Evolutionary conservation across 2,113 vertebrate genomes (phyloP).

Genomic region (Penelope pileata): DNA sequence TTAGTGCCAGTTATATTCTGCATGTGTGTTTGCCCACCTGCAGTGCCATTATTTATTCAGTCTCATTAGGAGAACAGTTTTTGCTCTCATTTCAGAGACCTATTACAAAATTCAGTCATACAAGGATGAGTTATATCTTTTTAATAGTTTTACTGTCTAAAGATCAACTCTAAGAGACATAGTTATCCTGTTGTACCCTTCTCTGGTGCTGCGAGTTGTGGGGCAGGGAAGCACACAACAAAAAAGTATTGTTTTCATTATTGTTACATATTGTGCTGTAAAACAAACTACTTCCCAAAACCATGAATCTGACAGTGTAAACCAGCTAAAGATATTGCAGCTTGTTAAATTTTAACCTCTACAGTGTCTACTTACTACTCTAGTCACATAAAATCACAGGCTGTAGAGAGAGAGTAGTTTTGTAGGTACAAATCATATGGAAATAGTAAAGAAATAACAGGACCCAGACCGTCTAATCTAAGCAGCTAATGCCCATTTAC

Average conservation of each 20-base stretch:
- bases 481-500: background rate
- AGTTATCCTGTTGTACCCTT: background rate
- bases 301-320: background rate
- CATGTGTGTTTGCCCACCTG: background rate
- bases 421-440: background rate
- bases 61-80: background rate
- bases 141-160: background rate
- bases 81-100: background rate
- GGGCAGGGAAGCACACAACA: background rate
- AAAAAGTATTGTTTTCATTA: background rate
- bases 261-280: background rate
- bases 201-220: background rate
- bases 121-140: background rate
- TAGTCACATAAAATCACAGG: background rate
- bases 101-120: background rate
- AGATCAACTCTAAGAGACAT: background rate
- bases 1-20: background rate
- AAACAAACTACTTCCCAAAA: background rate
- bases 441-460: background rate
- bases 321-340: background rate
- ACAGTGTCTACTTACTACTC: background rate
- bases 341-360: background rate
- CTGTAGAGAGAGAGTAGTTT: background rate
- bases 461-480: background rate
- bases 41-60: background rate